Evolutionary conservation across 2,797 vertebrate species (phyloP).

Genomic region (Nasua narica): DNA sequence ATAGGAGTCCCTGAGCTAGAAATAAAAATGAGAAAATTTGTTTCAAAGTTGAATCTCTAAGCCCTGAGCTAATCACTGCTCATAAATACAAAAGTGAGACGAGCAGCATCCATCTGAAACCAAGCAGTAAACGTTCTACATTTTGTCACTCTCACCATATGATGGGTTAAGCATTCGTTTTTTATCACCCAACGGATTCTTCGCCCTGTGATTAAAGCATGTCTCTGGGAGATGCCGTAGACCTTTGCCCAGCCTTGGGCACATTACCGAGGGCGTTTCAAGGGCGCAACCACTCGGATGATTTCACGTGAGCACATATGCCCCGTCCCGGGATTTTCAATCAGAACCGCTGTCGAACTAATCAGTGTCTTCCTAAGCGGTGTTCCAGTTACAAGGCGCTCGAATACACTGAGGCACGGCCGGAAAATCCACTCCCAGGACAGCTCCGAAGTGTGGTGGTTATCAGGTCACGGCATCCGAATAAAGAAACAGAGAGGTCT

Average conservation of each 20-base stretch:
- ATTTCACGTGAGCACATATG: background rate
- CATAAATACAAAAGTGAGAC: background rate
- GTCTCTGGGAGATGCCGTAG: background rate
- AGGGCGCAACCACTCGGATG: background rate
- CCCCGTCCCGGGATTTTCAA: background rate
- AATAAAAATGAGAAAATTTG: background rate
- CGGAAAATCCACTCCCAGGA: background rate
- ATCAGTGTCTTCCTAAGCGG: background rate
- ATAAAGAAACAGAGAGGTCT: background rate
- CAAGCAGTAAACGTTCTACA: background rate
- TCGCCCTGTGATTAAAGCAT: background rate
- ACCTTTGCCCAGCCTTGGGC: background rate
- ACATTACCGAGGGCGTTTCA: background rate
- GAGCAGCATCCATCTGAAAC: background rate
- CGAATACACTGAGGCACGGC: background rate
- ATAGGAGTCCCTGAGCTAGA: background rate
- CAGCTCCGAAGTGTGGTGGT: background rate
- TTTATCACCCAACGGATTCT: background rate
- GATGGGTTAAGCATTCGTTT: background rate
- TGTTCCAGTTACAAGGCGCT: background rate
- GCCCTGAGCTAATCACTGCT: background rate
- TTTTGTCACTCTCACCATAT: background rate
- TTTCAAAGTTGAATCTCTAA: background rate
- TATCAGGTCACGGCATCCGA: background rate
- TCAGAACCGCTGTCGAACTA: background rate